Evolutionary conservation across 2,113 vertebrate species (phyloP).

Genomic region (Brachyhypopomus occidentalis): DNA sequence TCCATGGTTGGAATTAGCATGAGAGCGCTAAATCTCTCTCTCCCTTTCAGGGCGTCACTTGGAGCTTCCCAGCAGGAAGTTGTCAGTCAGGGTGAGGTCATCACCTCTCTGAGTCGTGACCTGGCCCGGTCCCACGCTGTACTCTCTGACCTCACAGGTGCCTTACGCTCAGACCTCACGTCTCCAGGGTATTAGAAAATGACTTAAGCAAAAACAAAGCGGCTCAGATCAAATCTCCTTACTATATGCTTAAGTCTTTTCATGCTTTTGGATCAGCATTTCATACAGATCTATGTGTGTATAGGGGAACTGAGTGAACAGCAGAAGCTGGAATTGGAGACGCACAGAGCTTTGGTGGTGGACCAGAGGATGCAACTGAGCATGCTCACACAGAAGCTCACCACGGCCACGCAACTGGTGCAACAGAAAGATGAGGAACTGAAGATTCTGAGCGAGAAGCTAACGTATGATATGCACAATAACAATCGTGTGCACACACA

Average conservation of each 20-base stretch:
- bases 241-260: neutral
- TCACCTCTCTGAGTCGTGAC: conserved; percentile 66
- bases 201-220: neutral
- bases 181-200: neutral
- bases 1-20: too few species aligned
- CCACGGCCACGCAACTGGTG: conserved; percentile 54
- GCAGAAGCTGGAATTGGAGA: conserved; percentile 78
- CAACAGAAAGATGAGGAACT: conserved; percentile 72
- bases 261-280: neutral
- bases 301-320: conserved; percentile 78
- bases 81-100: conserved; percentile 67
- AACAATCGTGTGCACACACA: neutral
- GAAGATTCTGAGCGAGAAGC: conserved; percentile 59
- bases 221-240: neutral
- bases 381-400: conserved; percentile 66
- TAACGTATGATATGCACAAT: conserved; percentile 64
- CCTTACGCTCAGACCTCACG: conserved; percentile 2
- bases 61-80: conserved; percentile 54
- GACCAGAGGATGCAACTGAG: conserved; percentile 65
- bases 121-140: conserved; percentile 65
- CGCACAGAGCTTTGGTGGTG: conserved; percentile 64
- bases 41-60: conserved; percentile 65
- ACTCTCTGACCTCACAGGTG: conserved; percentile 77
- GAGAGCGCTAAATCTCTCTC: neutral
- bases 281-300: neutral